Conservation (phyloP, 2,113 vertebrate species). For the Anthoscopus minutus region DNA sequence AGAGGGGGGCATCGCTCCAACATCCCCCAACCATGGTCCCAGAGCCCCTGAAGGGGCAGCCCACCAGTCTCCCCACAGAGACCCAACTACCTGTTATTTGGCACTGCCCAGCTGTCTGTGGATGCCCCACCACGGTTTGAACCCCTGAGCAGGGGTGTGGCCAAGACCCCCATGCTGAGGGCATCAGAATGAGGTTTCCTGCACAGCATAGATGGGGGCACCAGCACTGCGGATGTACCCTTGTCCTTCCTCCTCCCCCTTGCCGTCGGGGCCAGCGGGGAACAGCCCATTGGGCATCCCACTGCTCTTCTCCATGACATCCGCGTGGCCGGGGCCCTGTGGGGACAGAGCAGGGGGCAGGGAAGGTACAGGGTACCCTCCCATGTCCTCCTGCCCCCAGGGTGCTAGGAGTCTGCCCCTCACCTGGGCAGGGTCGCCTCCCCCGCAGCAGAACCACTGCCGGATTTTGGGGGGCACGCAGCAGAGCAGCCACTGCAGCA, state of each 20-base stretch:
- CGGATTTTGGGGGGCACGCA: constrained; percentile 79
- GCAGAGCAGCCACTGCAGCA: constrained; percentile 79
- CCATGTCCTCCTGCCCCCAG: rapidly evolving
- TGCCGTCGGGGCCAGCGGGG: rapidly evolving
- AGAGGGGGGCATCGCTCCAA: neutral
- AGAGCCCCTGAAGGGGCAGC: neutral
- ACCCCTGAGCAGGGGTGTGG: rapidly evolving
- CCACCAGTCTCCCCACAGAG: neutral
- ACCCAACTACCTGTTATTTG: neutral
- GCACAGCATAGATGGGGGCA: neutral
- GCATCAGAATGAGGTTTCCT: constrained; percentile 13
- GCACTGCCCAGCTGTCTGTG: neutral
- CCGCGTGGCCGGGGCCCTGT: rapidly evolving
- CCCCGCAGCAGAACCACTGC: constrained; percentile 75
- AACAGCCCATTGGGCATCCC: neutral
- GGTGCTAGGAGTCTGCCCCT: neutral
- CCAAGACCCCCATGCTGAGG: rapidly evolving
- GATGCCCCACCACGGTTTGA: neutral
- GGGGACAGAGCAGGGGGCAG: neutral
- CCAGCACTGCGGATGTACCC: neutral
- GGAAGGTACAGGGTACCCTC: neutral
- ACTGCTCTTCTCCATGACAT: rapidly evolving
- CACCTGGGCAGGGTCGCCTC: constrained; percentile 67
- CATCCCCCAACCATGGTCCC: neutral
- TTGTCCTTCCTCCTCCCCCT: neutral